Evolutionary conservation across 2,113 vertebrate species (phyloP).

Genomic region (Planiliza haematocheilus): DNA sequence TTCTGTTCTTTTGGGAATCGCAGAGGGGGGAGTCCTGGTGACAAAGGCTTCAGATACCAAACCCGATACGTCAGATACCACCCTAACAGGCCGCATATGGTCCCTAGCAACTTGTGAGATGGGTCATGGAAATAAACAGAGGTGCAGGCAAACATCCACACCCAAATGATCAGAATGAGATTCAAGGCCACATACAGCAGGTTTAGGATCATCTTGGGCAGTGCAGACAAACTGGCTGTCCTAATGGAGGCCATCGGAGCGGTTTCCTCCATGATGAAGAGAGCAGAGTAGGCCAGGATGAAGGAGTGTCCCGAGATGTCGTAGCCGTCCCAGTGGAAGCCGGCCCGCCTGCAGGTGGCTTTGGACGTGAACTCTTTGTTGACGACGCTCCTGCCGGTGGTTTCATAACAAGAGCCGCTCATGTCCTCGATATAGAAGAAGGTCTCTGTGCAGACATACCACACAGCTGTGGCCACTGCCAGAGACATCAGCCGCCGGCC

Average conservation of each 20-base stretch:
- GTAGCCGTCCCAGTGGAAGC: slow-evolving; percentile 88
- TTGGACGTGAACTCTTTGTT: slow-evolving; percentile 74
- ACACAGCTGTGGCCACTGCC: slow-evolving; percentile 88
- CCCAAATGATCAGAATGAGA: slow-evolving; percentile 85
- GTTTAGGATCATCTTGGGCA: slow-evolving; percentile 68
- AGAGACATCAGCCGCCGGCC: slow-evolving; percentile 84
- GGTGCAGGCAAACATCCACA: slow-evolving; percentile 94
- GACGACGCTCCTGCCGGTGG: not conserved
- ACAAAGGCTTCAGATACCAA: slow-evolving; percentile 90
- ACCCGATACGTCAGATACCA: slow-evolving; percentile 90
- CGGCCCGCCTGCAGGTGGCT: slow-evolving; percentile 82
- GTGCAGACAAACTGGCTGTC: slow-evolving; percentile 45
- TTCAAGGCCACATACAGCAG: slow-evolving; percentile 88
- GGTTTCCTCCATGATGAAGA: slow-evolving; percentile 92
- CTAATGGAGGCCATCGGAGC: slow-evolving; percentile 83
- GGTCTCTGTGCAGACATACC: slow-evolving; percentile 87
- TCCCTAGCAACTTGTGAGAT: slow-evolving; percentile 90
- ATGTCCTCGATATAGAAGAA: slow-evolving; percentile 90
- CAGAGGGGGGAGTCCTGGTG: slow-evolving; percentile 90
- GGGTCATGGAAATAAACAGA: slow-evolving; percentile 93
- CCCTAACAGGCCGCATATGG: slow-evolving; percentile 83
- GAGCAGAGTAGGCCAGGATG: slow-evolving; percentile 90
- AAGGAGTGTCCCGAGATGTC: slow-evolving; percentile 98
- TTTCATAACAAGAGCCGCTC: slow-evolving; percentile 86
- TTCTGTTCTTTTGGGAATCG: slow-evolving; percentile 75